phyloP scores from a whole-genome alignment of 2,113 vertebrate genomes.

The Strix uralensis region DNA sequence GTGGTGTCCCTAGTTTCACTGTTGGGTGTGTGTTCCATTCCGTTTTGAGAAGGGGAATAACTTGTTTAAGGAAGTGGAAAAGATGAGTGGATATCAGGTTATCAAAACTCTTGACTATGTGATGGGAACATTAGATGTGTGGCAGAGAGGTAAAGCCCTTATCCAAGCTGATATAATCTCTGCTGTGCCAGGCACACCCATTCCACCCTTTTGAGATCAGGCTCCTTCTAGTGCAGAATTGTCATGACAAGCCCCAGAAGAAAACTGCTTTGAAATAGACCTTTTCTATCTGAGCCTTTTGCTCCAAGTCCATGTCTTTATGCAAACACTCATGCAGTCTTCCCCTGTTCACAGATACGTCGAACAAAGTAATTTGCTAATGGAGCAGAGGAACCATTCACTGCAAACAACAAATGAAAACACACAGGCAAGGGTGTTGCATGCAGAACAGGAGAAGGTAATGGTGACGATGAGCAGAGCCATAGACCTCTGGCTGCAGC shows the following conservation, averaged over 20 bases:
- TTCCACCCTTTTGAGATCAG: not conserved
- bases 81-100: not conserved
- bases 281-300: not conserved
- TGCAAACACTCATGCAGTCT: not conserved
- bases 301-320: not conserved
- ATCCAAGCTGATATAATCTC: not conserved
- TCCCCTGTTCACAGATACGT: slow-evolving; percentile 77
- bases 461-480: not conserved
- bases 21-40: not conserved
- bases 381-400: slow-evolving; percentile 92
- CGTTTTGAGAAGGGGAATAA: not conserved
- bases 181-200: not conserved
- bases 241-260: too few relatives aligned
- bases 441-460: slow-evolving; percentile 97
- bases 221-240: not conserved
- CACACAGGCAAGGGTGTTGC: slow-evolving; percentile 88
- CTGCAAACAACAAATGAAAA: slow-evolving; percentile 87
- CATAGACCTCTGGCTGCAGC: not conserved
- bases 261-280: not conserved
- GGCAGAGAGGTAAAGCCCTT: not conserved
- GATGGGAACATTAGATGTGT: not conserved
- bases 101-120: not conserved
- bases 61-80: not conserved
- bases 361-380: slow-evolving; percentile 90
- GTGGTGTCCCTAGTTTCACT: not conserved